Conservation (phyloP, 2,113 vertebrate genomes). For the Barbus barbus region DNA sequence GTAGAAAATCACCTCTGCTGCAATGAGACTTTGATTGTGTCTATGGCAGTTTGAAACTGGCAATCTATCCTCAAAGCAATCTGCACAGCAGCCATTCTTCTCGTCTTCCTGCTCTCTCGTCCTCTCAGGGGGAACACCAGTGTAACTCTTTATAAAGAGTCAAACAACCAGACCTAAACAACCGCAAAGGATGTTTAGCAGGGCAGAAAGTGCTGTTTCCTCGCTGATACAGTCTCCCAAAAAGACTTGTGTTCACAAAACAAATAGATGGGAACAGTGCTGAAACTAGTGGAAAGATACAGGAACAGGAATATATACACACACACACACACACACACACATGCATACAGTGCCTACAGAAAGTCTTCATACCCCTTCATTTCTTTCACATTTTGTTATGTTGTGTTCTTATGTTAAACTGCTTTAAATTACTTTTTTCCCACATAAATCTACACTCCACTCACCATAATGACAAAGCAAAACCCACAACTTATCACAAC, state of each 20-base stretch:
- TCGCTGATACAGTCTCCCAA: not conserved
- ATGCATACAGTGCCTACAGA: too few relatives aligned
- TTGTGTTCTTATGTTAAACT: too few relatives aligned
- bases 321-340: too few relatives aligned
- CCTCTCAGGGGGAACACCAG: conserved; percentile 28
- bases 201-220: conserved; percentile 21
- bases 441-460: too few relatives aligned
- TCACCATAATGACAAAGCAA: too few relatives aligned
- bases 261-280: not conserved
- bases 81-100: conserved; percentile 27
- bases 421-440: too few relatives aligned
- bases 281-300: not conserved
- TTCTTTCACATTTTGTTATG: too few relatives aligned
- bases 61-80: conserved; percentile 42
- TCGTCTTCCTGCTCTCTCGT: not conserved
- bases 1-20: conserved; percentile 34
- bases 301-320: too few relatives aligned
- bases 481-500: too few relatives aligned
- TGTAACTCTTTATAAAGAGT: conserved; percentile 32
- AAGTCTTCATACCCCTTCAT: too few relatives aligned
- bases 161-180: conserved; percentile 28
- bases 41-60: conserved; percentile 14
- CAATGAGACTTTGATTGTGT: conserved; percentile 31
- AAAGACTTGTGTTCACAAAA: conserved; percentile 16
- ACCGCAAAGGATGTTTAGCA: conserved; percentile 5